These are phyloP conservation scores for Spilarctia lutea DNA, from an alignment of 2,888 invertebrate species.

Conservation along the genomic window DNA sequence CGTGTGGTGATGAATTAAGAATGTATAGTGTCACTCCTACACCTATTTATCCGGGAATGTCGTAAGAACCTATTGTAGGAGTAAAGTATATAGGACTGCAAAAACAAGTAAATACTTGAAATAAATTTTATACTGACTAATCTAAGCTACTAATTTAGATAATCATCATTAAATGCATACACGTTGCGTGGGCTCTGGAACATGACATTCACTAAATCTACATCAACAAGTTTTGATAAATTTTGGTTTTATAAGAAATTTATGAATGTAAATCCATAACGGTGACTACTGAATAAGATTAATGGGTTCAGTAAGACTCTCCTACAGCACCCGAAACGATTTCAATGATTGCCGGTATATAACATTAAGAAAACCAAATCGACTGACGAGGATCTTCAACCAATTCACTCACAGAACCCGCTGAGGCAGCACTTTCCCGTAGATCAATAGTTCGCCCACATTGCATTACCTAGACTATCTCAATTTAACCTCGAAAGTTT, in stretches of 20 bases:
- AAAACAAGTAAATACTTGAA: no score
- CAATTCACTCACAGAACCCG: conserved; percentile 56
- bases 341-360: conserved; percentile 48
- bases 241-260: not conserved
- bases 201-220: not conserved
- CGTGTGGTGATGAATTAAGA: no score
- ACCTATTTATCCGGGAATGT: no score
- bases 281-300: conserved; percentile 1
- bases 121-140: no score
- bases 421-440: conserved; percentile 55
- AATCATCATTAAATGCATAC: not conserved
- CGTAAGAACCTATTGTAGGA: no score
- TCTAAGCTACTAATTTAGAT: no score
- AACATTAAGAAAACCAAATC: conserved; percentile 44
- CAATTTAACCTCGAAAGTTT: conserved; percentile 26
- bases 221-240: not conserved
- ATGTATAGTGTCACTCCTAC: no score
- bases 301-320: conserved; percentile 10
- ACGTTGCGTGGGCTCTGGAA: not conserved
- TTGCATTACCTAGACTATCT: conserved; percentile 35
- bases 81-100: no score
- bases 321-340: conserved; percentile 1
- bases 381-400: conserved; percentile 49
- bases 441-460: conserved; percentile 56
- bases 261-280: not conserved